Base-by-base conservation (phyloP, 2,888 invertebrate genomes). In the Sacculina carcini region DNA sequence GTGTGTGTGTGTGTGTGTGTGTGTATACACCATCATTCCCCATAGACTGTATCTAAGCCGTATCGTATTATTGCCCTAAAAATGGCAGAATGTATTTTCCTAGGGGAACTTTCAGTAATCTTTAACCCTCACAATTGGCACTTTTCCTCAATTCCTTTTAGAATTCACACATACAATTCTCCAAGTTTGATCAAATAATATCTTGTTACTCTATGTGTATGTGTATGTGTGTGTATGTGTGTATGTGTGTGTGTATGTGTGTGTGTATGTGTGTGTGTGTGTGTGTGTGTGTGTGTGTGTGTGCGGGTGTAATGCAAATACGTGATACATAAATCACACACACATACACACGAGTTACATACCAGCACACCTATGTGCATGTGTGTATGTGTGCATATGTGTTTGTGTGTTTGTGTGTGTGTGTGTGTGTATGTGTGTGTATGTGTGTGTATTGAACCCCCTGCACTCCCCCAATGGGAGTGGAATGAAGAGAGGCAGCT, bases 21-120 rank as follows among this genome's bases (percentile, higher is more conserved):
- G 34, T 48, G 34, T 48, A 48, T 48, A 48, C 19, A 48, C 34
- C n/a, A n/a, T n/a, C n/a, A n/a, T n/a, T n/a, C n/a, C n/a, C n/a
- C n/a, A n/a, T n/a, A n/a, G n/a, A n/a, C n/a, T n/a, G n/a, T n/a
- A n/a, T n/a, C n/a, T n/a, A n/a, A n/a, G n/a, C n/a, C n/a, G n/a
- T n/a, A n/a, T n/a, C n/a, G n/a, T n/a, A n/a, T n/a, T n/a, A n/a
- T n/a, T n/a, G n/a, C n/a, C n/a, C n/a, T n/a, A n/a, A n/a, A n/a
- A n/a, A n/a, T n/a, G n/a, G n/a, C n/a, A n/a, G n/a, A n/a, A n/a
- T n/a, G n/a, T n/a, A n/a, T n/a, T n/a, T n/a, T n/a, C n/a, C n/a
- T n/a, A n/a, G n/a, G n/a, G n/a, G n/a, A n/a, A n/a, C n/a, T n/a
- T n/a, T n/a, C n/a, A n/a, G n/a, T n/a, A n/a, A n/a, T n/a, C n/a